Evolutionary conservation across 2,888 invertebrate species (phyloP).

Genomic region (Eupithecia exiguata): DNA sequence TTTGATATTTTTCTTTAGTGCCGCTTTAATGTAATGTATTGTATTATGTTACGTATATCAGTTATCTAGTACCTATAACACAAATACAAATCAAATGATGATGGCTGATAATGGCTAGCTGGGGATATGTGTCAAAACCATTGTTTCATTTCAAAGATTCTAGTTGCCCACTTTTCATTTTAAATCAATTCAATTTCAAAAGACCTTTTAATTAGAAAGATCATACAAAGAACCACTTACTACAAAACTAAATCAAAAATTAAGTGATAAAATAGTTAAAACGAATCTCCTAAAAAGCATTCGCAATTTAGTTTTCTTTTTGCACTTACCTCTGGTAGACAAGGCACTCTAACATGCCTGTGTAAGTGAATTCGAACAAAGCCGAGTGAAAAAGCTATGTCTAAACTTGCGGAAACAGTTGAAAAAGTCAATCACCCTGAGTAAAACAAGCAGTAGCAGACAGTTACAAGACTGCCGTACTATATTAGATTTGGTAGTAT

Average conservation of each 20-base stretch:
- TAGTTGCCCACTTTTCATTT: background rate
- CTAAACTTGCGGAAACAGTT: background rate
- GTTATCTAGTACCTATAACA: no score
- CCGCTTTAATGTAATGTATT: no score
- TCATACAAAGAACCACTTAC: background rate
- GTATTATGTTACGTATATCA: no score
- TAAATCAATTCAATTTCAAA: background rate
- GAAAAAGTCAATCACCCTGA: constrained; percentile 5
- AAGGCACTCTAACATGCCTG: background rate
- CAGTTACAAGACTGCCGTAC: constrained; percentile 31
- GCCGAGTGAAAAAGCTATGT: background rate
- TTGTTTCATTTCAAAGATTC: background rate
- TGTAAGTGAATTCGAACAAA: background rate
- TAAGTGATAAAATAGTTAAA: no score
- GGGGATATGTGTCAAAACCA: background rate
- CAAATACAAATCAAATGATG: no score
- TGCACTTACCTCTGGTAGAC: background rate
- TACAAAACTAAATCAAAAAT: no score
- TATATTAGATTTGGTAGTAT: constrained; percentile 33
- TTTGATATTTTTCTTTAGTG: background rate
- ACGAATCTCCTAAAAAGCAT: no score
- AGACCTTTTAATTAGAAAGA: background rate
- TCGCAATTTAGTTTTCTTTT: no score
- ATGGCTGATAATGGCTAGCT: no score
- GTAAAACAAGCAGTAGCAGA: constrained; percentile 15